Percentiles rank a stretch among this genome's conserved stretches.
Evolutionary conservation across 2,888 invertebrate species (phyloP).

Genomic region (Teleiodes luculella): DNA sequence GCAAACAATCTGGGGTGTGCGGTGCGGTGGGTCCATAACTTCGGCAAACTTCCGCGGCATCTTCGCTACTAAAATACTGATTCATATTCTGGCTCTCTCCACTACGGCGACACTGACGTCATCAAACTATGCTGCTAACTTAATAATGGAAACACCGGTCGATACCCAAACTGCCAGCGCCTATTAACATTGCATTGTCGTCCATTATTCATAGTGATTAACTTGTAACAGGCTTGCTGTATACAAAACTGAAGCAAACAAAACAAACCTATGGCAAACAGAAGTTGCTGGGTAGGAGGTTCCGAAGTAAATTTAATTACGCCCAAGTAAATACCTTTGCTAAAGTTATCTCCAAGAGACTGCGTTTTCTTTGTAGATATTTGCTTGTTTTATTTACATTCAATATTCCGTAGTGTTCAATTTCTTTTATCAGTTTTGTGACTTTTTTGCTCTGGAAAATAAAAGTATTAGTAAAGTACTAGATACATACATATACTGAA

Average conservation of each 20-base stretch:
- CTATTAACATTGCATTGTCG: not conserved
- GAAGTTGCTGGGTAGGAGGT: too few relatives aligned
- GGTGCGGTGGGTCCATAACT: constrained; percentile 51
- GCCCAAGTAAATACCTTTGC: too few relatives aligned
- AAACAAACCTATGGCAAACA: too few relatives aligned
- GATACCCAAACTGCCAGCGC: not conserved
- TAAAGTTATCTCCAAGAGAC: too few relatives aligned
- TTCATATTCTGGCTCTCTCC: constrained; percentile 25
- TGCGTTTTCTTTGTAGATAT: too few relatives aligned
- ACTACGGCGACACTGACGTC: constrained; percentile 2
- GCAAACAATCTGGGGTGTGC: constrained; percentile 55
- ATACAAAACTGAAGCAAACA: too few relatives aligned
- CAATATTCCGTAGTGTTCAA: too few relatives aligned
- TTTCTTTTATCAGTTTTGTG: too few relatives aligned
- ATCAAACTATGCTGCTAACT: constrained; percentile 6
- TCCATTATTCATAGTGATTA: not conserved
- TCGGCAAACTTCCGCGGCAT: constrained; percentile 44
- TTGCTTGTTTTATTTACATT: too few relatives aligned
- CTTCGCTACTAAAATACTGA: constrained; percentile 39
- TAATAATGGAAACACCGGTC: not conserved
- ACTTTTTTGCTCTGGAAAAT: constrained; percentile 15
- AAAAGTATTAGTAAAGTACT: constrained; percentile 33
- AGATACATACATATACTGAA: too few relatives aligned
- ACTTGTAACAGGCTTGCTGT: constrained; percentile 16
- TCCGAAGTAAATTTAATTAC: too few relatives aligned